Conservation (phyloP, 1,140 invertebrate genomes). For the Ditylenchus dipsaci region DNA sequence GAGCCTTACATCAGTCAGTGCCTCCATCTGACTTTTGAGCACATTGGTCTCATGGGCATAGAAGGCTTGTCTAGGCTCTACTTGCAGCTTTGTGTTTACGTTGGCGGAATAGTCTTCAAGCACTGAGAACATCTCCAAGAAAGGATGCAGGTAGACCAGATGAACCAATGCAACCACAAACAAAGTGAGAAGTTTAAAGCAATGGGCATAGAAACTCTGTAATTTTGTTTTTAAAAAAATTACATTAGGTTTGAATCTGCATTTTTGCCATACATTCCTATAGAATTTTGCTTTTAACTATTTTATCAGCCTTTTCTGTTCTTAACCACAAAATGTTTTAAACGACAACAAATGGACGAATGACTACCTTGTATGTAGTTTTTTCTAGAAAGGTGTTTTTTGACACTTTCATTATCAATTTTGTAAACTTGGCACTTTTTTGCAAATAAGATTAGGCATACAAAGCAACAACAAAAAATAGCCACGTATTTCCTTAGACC, state of each 20-base stretch:
- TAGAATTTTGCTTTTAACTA: no score
- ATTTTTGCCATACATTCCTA: neutral
- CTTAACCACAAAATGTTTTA: no score
- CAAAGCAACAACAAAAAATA: no score
- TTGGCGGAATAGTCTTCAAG: constrained; percentile 36
- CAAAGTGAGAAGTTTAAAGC: constrained; percentile 36
- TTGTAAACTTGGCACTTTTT: no score
- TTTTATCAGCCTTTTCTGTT: no score
- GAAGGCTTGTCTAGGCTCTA: neutral
- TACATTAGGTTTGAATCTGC: neutral
- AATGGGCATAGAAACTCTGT: constrained; percentile 46
- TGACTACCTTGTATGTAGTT: no score
- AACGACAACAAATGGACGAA: no score
- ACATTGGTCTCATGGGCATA: constrained; percentile 3
- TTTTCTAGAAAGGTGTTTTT: no score
- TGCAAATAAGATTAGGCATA: no score
- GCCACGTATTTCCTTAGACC: no score
- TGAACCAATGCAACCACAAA: constrained; percentile 39
- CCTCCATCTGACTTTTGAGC: constrained; percentile 20
- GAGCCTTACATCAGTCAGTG: constrained; percentile 18
- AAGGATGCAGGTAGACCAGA: constrained; percentile 34
- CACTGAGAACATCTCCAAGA: constrained; percentile 34
- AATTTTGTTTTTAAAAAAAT: constrained; percentile 20
- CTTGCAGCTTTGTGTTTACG: constrained; percentile 20
- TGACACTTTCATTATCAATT: no score